Evolutionary conservation across 2,113 vertebrate species (phyloP), one percentile per base, ranked within the genome.

Genomic region (Coturnix japonica): DNA sequence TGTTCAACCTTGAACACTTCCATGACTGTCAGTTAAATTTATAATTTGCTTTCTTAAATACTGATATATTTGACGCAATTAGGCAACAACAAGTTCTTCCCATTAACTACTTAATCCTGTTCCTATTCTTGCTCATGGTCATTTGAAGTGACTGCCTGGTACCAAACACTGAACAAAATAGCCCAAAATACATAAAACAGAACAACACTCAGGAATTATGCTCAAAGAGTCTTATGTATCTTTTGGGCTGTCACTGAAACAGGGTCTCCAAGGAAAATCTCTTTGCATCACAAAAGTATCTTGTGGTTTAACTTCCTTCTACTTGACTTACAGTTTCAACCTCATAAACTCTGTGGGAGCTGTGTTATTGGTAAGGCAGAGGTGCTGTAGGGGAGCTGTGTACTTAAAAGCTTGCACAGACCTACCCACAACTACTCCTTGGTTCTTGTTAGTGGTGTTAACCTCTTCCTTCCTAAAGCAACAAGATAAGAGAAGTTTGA

Each of bases 1-100:
- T 66, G 30, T 30, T 94, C 73, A 75, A 69, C 93, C 95, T 95
- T 93, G 88, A 93, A 53, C 35, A 77, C 73, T 60, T 65, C 47
- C 67, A 21, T 74, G 81, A 44, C 86, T 81, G 44, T 49, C 89
- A 65, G 20, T 87, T 79, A 53, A 28, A 70, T 37, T 53, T 39
- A 63, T 77, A 81, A 91, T 81, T 86, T 74, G 2, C 64, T 85
- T 89, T 91, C 90, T 89, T 85, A 91, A 92, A 79, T 74, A 63
- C 81, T 59, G 84, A 82, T 77, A 22, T 60, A 89, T 87, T 70
- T 64, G 12, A 85, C 71, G 64, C 37, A 91, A 89, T 95, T 71
- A 89, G 22, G 18, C 51, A 91, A 28, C 90, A 94, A 87, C 9
- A 80, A 93, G 73, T 87, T 17, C 7, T 77, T 91, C 33, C 64